A percentile compares a stretch with the other conserved stretches of the same genome.
phyloP scores from a whole-genome alignment of 2,888 invertebrate genomes.

The Parnassius glacialis region DNA sequence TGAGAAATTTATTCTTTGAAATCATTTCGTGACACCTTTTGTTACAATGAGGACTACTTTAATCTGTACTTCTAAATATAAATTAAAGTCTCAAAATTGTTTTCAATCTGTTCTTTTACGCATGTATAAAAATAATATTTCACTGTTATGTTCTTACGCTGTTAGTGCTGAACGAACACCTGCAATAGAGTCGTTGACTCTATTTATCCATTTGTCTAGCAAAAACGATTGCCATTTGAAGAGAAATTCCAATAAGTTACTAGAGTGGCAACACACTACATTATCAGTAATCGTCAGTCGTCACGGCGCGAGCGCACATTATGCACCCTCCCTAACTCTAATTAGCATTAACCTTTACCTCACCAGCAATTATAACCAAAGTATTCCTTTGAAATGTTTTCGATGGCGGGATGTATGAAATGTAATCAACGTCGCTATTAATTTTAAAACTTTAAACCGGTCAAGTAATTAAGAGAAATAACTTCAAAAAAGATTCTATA shows the following conservation, averaged over 20 bases:
- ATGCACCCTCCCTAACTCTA: conserved; percentile 38
- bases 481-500: conserved; percentile 19
- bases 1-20: conserved; percentile 12
- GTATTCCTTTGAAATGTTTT: conserved; percentile 16
- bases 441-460: conserved; percentile 17
- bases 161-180: conserved; percentile 4
- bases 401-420: conserved; percentile 7
- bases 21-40: background rate
- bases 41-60: too few species aligned
- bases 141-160: too few species aligned
- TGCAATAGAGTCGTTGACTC: conserved; percentile 16
- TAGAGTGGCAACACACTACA: conserved; percentile 27
- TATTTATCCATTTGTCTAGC: conserved; percentile 4
- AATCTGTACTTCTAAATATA: too few species aligned
- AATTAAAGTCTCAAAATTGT: too few species aligned
- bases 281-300: conserved; percentile 31
- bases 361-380: conserved; percentile 32
- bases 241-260: conserved; percentile 36
- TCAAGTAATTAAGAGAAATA: conserved; percentile 19
- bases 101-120: too few species aligned
- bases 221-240: conserved; percentile 28
- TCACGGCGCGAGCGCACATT: conserved; percentile 36
- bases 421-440: conserved; percentile 13
- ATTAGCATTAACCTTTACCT: conserved; percentile 36
- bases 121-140: too few species aligned